A percentile compares a stretch with the other conserved stretches of the same genome.
Conservation (phyloP, 2,113 vertebrate species). For the Microtus montanus region DNA sequence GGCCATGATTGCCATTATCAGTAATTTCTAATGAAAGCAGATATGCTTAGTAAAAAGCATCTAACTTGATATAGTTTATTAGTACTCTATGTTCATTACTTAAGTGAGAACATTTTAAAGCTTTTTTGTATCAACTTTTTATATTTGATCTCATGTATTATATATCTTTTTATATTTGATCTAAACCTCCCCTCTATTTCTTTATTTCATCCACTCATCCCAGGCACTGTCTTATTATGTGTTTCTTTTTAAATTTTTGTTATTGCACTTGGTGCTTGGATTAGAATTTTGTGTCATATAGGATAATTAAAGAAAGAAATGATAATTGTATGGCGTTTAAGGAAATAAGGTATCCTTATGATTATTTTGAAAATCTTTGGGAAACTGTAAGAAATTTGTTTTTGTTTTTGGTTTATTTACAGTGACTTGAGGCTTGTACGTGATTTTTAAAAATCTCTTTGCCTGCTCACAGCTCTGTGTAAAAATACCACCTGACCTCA, state of each 20-base stretch:
- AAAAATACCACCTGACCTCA: conserved; percentile 36
- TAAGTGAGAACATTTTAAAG: conserved; percentile 42
- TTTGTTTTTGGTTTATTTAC: conserved; percentile 54
- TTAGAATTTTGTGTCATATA: conserved; percentile 44
- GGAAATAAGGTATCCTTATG: neutral
- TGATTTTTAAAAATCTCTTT: conserved; percentile 57
- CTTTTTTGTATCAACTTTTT: conserved; percentile 39
- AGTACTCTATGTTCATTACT: conserved; percentile 49
- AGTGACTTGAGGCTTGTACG: conserved; percentile 46
- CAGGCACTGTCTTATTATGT: conserved; percentile 44
- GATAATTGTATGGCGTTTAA: conserved; percentile 42
- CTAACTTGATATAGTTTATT: conserved; percentile 47
- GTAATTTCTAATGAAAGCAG: conserved; percentile 49
- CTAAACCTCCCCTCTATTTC: neutral
- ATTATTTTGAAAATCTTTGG: conserved; percentile 57
- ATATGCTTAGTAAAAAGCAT: conserved; percentile 45
- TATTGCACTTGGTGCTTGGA: conserved; percentile 52
- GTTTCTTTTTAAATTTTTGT: conserved; percentile 57
- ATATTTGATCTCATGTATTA: neutral
- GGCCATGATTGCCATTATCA: conserved; percentile 1
- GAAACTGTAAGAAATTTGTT: conserved; percentile 34
- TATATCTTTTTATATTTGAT: conserved; percentile 22
- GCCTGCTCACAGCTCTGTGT: neutral
- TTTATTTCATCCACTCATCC: conserved; percentile 50
- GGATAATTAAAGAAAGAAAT: conserved; percentile 47